Conservation (phyloP, 2,888 invertebrate genomes). For the Scaptodrosophila latifasciaeformis region DNA sequence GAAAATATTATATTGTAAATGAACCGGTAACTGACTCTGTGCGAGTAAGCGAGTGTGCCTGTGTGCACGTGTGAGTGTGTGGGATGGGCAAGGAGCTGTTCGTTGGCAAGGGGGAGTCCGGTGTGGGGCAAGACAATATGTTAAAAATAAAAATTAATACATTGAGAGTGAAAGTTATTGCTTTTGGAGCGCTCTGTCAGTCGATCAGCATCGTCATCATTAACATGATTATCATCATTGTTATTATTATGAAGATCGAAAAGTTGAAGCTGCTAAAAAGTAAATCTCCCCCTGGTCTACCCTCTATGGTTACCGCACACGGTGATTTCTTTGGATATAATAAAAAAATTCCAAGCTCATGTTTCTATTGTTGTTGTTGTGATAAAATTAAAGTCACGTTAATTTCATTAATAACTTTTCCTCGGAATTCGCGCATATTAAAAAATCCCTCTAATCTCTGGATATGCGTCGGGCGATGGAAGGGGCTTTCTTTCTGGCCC, state of each 20-base stretch:
- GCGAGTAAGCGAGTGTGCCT: background rate
- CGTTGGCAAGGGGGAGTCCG: conserved; percentile 13
- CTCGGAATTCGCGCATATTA: conserved; percentile 2
- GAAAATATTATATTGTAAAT: conserved; percentile 13
- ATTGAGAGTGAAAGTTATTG: conserved; percentile 71
- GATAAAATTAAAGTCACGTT: conserved; percentile 45
- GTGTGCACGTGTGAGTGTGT: conserved; percentile 15
- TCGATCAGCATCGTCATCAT: conserved; percentile 38
- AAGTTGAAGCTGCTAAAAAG: conserved; percentile 3
- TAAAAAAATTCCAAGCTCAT: background rate
- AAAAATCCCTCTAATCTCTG: background rate
- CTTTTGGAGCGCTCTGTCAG: conserved; percentile 42
- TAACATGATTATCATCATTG: conserved; percentile 16
- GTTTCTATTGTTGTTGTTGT: conserved; percentile 1
- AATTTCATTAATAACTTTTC: conserved; percentile 58
- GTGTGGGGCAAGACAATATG: conserved; percentile 57
- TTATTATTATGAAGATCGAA: conserved; percentile 15
- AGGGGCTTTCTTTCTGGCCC: background rate
- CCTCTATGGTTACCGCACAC: background rate
- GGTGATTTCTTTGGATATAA: conserved; percentile 52
- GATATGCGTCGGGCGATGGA: background rate
- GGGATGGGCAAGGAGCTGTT: too few species aligned
- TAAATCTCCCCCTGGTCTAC: too few species aligned
- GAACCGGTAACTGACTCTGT: background rate
- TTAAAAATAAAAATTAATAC: conserved; percentile 71